Percentiles rank a stretch among this genome's conserved stretches.
Evolutionary conservation across 2,113 vertebrate genomes (phyloP).

Genomic region (Crocuta crocuta): DNA sequence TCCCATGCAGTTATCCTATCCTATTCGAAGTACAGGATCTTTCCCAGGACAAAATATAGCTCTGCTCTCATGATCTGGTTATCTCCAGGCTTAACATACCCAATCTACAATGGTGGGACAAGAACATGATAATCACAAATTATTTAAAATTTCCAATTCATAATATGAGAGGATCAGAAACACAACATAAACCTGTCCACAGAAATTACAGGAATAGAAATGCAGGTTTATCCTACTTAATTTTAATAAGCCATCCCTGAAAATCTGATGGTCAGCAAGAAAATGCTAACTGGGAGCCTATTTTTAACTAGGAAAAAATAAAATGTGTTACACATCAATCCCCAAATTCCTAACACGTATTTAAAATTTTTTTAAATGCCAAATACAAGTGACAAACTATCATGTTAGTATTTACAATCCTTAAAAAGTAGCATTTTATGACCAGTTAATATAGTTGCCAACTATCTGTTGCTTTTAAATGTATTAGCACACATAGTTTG

Average conservation of each 20-base stretch:
- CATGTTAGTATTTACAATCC: background rate
- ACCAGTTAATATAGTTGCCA: background rate
- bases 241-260: background rate
- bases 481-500: background rate
- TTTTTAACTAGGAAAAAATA: background rate
- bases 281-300: background rate
- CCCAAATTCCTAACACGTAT: background rate
- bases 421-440: background rate
- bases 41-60: background rate
- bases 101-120: background rate
- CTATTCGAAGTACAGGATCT: background rate
- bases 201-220: background rate
- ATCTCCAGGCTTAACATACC: background rate
- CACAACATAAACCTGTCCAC: background rate
- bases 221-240: background rate
- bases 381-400: slow-evolving; percentile 6
- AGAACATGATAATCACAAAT: background rate
- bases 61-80: background rate
- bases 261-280: background rate
- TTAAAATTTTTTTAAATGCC: slow-evolving; percentile 31
- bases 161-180: background rate
- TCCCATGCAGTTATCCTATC: background rate
- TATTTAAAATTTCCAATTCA: slow-evolving; percentile 20
- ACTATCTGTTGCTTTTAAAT: background rate
- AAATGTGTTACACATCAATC: background rate